A percentile compares a stretch with the other conserved stretches of the same genome.
Evolutionary conservation across 2,888 invertebrate genomes (phyloP).

Genomic region (Zaprionus obscuricornis): DNA sequence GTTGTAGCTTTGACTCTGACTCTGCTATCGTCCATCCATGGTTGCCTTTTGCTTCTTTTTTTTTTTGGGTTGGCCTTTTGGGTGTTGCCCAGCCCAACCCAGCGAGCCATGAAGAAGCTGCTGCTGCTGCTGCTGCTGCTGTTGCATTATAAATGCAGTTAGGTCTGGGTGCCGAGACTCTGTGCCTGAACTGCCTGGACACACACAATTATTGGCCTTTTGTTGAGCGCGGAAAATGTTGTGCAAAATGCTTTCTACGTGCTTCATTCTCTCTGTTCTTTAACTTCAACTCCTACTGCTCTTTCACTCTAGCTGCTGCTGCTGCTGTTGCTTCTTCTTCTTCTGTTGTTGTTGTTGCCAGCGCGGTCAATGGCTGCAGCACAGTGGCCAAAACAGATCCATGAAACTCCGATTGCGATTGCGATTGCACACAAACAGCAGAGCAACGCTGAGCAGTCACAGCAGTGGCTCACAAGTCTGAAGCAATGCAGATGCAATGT

Average conservation of each 20-base stretch:
- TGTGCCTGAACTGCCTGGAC: conserved; percentile 43
- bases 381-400: conserved; percentile 68
- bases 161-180: conserved; percentile 50
- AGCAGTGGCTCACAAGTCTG: no score
- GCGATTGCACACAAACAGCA: conserved; percentile 28
- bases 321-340: conserved; percentile 36
- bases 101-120: conserved; percentile 76
- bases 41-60: conserved; percentile 34
- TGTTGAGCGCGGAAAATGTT: conserved; percentile 70
- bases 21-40: conserved; percentile 51
- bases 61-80: conserved; percentile 65
- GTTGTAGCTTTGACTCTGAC: no score
- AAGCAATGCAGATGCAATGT: conserved; percentile 4
- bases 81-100: conserved; percentile 71
- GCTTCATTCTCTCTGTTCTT: conserved; percentile 42
- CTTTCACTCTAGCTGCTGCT: conserved; percentile 3
- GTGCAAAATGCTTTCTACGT: conserved; percentile 77
- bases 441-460: conserved; percentile 16
- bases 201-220: conserved; percentile 59
- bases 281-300: not conserved
- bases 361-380: conserved; percentile 63
- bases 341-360: conserved; percentile 22
- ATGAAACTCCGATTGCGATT: conserved; percentile 66
- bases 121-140: conserved; percentile 44
- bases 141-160: conserved; percentile 73